Percentiles rank a stretch among this genome's conserved stretches.
Evolutionary conservation across 2,113 vertebrate species (phyloP).

Genomic region (Sorex fumeus): DNA sequence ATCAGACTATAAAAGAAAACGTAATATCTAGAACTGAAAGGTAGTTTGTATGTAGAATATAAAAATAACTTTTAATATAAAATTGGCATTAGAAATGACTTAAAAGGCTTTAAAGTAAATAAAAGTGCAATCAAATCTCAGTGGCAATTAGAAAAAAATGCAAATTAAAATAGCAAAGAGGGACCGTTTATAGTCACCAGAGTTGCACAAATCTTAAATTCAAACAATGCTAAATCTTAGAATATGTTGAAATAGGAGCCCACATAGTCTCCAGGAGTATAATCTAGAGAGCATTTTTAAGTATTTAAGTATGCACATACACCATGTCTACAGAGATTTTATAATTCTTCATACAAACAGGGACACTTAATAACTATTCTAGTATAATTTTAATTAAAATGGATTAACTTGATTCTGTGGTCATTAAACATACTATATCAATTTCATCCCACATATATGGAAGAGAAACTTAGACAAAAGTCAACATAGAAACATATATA

Average conservation of each 20-base stretch:
- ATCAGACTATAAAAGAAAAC: constrained; percentile 4
- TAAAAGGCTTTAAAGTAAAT: constrained; percentile 60
- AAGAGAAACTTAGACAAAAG: neutral
- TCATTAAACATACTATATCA: neutral
- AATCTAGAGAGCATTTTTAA: constrained; percentile 32
- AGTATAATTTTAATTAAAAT: constrained; percentile 18
- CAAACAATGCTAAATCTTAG: constrained; percentile 61
- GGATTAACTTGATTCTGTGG: neutral
- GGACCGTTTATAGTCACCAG: constrained; percentile 44
- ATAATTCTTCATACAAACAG: constrained; percentile 1
- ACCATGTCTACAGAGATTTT: constrained; percentile 10
- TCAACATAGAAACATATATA: neutral
- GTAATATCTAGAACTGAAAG: neutral
- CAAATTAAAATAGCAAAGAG: constrained; percentile 63
- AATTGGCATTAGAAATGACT: neutral
- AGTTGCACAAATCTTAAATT: constrained; percentile 48
- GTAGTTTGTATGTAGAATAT: neutral
- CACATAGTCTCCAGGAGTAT: neutral
- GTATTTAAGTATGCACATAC: constrained; percentile 36
- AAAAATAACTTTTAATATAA: constrained; percentile 20
- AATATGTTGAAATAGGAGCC: constrained; percentile 44
- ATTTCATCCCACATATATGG: neutral
- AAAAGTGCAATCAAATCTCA: constrained; percentile 61
- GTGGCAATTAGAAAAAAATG: constrained; percentile 58
- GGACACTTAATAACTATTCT: neutral